Base-by-base conservation (phyloP, 1,140 invertebrate species). In the Holcopasites calliopsidis region DNA sequence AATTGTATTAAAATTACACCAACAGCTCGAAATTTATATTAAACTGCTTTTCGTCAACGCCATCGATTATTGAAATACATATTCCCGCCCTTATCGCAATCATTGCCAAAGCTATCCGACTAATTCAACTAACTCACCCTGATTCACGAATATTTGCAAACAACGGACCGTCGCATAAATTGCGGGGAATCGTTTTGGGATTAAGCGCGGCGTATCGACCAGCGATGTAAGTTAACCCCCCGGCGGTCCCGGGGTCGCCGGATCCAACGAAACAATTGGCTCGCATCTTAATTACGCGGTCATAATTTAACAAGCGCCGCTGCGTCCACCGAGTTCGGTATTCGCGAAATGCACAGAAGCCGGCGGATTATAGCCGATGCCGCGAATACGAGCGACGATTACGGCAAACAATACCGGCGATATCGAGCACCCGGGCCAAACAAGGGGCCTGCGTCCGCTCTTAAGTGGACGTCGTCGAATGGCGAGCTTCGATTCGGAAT, bases 241-340 rank as follows among this genome's bases (percentile, higher is more conserved):
- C 23, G 23, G n/a, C n/a, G n/a, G n/a, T n/a, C 1, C 26, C 2
- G 26, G 13, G 55, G 58, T 49, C 26, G 42, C 23, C 23, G 50
- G 49, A 1, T 11, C 47, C 42, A 49, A 71, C 68, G 81, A 84
- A 84, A 84, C 81, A 83, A 84, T 80, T 78, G 58, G 55, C 74
- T 76, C 78, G 71, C 78, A 73, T 84, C 82, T 84, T 81, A 85
- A 85, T 84, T 85, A 84, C 69, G 31, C 42, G 42, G 50, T 47
- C 61, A 84, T 85, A 84, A 84, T 84, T 84, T 76, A 84, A 68
- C 74, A 54, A 47, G 49, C 16, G 49, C 23, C 57, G 66, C 42
- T 50, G 73, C 49, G 66, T 80, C 68, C 66, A 62, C 6, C 54
- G 47, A 26, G 60, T 57, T n/a, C 42, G 57, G 77, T 35, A 76